Base-by-base conservation (phyloP, 2,797 vertebrate species). In the Poliocrania exsul region DNA sequence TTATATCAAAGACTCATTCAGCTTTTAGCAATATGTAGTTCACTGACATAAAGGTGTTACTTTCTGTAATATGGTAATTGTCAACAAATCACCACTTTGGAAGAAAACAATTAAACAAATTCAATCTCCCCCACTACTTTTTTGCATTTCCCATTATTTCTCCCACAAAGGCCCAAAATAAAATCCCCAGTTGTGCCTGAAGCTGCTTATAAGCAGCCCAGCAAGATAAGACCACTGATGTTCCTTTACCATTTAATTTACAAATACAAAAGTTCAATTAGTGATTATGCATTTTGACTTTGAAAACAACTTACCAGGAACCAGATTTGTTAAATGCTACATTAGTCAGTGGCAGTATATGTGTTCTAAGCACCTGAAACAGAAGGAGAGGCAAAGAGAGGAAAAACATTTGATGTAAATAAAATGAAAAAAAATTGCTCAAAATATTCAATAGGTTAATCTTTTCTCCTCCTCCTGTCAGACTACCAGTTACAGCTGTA, bases 311-410 rank as follows among this genome's bases (percentile, higher is more conserved):
- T 98, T 97, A 99, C 99, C 98, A 98, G 29, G 99, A 99, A 88
- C 99, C 99, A 24, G 99, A 98, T 98, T 99, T 99, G 97, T 99
- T 99, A 97, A 99, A 99, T n/a, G 99, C 99, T n/a, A 99, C 98
- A 31, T 99, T 99, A 49, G 99, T 99, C 97, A 99, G 94, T 6
- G 99, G 99, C 86, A 99, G 94, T 82, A 99, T 96, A 90, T 99
- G 99, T 54, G 99, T 98, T 96, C 98, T 98, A 56, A 99, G 98
- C 64, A 98, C 98, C 99, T 99, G 97, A 57, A 96, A 94, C 0
- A 86, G 50, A 87, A 94, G 51, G 0, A 0, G 16, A 5, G 46
- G 2, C 10, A 79, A 21, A 46, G 33, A 82, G 21, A 80, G 50
- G 54, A 96, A 96, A 77, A 47, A 16, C 7, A 70, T 35, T 73